These are phyloP conservation scores for Ascaphus truei DNA, from an alignment of 2,113 vertebrate genomes.

Conservation along the genomic window DNA sequence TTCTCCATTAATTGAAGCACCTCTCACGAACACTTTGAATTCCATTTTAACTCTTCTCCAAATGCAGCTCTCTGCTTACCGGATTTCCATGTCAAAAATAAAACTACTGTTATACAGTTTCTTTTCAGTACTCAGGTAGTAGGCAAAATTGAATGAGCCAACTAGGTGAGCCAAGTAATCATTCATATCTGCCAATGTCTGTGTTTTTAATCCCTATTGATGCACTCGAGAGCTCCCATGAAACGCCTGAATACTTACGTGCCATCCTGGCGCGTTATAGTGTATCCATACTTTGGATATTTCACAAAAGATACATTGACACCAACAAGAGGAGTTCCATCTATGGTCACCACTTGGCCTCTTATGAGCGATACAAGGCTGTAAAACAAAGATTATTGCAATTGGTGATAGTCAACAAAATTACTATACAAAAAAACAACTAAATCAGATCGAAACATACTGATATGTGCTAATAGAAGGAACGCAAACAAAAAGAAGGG, in stretches of 20 bases:
- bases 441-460: not conserved
- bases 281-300: slow-evolving; percentile 94
- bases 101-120: not conserved
- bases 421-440: not conserved
- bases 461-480: not conserved
- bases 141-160: not conserved
- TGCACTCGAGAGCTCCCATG: no score
- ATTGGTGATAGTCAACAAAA: not conserved
- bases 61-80: no score
- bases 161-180: not conserved
- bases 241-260: no score
- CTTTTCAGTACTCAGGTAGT: not conserved
- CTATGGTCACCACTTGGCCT: slow-evolving; percentile 94
- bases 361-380: slow-evolving; percentile 94
- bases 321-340: slow-evolving; percentile 93
- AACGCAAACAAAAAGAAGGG: no score
- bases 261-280: slow-evolving; percentile 96
- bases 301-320: slow-evolving; percentile 98
- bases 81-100: not conserved
- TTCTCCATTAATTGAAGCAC: no score
- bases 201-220: no score
- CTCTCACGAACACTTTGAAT: no score
- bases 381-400: slow-evolving; percentile 49
- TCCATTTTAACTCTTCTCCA: no score
- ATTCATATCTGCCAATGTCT: not conserved